Percentiles rank a stretch among this genome's conserved stretches.
phyloP scores from a whole-genome alignment of 2,113 vertebrate genomes.

The Epinephelus cyanopodus region DNA sequence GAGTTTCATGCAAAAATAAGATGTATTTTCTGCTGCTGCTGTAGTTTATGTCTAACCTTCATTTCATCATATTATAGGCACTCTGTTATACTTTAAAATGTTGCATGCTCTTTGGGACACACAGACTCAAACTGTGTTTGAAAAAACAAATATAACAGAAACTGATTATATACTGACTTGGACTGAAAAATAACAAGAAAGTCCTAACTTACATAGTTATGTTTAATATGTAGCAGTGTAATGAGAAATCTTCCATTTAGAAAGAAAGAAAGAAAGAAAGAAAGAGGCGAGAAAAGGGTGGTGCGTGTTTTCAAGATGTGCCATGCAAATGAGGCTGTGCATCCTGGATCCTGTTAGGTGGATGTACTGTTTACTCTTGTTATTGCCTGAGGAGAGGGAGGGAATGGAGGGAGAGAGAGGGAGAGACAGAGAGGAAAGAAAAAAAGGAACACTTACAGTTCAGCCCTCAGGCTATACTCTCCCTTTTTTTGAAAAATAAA shows the following conservation, averaged over 20 bases:
- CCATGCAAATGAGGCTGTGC: conserved; percentile 78
- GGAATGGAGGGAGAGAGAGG: conserved; percentile 23
- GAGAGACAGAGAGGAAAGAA: conserved; percentile 9
- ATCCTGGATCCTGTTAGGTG: conserved; percentile 84
- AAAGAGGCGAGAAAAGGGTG: conserved; percentile 37
- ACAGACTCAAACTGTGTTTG: background rate
- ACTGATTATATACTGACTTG: background rate
- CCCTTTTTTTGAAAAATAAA: conserved; percentile 29
- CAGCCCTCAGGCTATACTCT: conserved; percentile 63
- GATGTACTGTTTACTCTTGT: conserved; percentile 76
- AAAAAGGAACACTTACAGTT: conserved; percentile 55
- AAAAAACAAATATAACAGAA: background rate
- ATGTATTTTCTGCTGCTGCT: background rate
- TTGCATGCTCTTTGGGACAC: background rate
- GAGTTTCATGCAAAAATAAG: background rate
- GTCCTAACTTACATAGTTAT: background rate
- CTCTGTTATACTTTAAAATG: background rate
- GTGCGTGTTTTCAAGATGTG: conserved; percentile 72
- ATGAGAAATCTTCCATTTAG: background rate
- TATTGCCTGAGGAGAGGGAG: conserved; percentile 75
- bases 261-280: background rate
- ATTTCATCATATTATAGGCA: background rate
- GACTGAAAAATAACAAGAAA: background rate
- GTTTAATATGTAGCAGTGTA: background rate
- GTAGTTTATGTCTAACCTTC: background rate